These are phyloP conservation scores for Hyphantria cunea DNA, from an alignment of 1,140 invertebrate species.

Conservation along the genomic window DNA sequence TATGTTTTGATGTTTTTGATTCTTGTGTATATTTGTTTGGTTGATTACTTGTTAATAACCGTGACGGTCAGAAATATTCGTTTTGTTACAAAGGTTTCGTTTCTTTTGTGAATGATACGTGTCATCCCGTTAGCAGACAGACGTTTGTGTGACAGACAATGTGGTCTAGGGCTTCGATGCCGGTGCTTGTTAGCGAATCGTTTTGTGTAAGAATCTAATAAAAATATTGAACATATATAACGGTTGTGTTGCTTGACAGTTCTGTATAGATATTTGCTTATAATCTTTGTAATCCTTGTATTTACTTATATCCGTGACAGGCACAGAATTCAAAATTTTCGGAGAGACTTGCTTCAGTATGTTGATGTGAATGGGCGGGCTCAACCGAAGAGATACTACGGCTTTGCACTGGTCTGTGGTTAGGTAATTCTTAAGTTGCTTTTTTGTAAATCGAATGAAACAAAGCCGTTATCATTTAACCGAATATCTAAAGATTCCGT, in stretches of 20 bases:
- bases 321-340: too few relatives aligned
- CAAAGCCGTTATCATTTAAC: too few relatives aligned
- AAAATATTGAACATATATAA: background rate
- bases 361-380: too few relatives aligned
- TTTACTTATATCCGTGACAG: too few relatives aligned
- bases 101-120: conserved; percentile 41
- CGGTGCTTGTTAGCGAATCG: background rate
- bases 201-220: background rate
- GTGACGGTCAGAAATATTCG: conserved; percentile 51
- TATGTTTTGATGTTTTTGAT: conserved; percentile 76
- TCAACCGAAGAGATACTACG: too few relatives aligned
- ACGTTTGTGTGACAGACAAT: background rate
- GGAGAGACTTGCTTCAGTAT: too few relatives aligned
- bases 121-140: conserved; percentile 32
- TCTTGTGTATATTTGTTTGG: conserved; percentile 54
- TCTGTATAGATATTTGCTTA: background rate
- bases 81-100: conserved; percentile 49
- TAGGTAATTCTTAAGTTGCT: too few relatives aligned
- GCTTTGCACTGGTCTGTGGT: too few relatives aligned
- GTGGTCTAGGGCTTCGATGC: background rate
- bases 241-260: background rate
- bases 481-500: too few relatives aligned
- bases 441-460: too few relatives aligned
- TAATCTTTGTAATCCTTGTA: too few relatives aligned
- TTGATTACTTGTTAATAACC: conserved; percentile 52